Base-by-base conservation (phyloP, 1,140 invertebrate genomes). In the Grapholita molesta region DNA sequence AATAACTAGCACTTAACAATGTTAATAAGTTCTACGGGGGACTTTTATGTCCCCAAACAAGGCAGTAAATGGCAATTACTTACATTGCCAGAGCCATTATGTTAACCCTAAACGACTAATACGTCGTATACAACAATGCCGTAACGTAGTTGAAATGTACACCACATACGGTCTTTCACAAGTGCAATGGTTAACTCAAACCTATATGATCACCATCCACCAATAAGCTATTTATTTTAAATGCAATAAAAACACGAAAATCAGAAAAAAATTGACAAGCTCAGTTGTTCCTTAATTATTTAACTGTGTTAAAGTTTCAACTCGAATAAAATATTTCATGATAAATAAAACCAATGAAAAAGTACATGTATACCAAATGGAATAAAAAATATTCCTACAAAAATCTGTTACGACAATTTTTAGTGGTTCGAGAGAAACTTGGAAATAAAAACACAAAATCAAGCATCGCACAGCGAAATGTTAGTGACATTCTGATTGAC, bases 41-140 rank as follows among this genome's bases (percentile, higher is more conserved):
- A 61, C 55, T 61, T 61, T 61, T 61, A 61, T 61, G 55, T 28
- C 25, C 55, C 55, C 55, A 61, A n/a, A 55, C 55, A 61, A 61
- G 55, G 55, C 55, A 61, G 55, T 61, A 61, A 61, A 61, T 28
- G 55, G 55, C 25, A 61, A 61, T 61, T 61, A 61, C 55, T 61
- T 61, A 61, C 55, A 55, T 21, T 28, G 25, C 55, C 55, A 28
- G 18, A 18, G 55, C 55, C 55, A 61, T 61, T 61, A 61, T 15
- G n/a, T 25, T 28, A 18, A 61, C 23, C 24, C 25, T 61, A 30
- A 61, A 28, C 55, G 25, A 28, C 24, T 61, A 30, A 61, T 61
- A 61, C 42, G 18, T 15, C 18, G 55, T 61, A 32, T 25, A 61
- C 12, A 30, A 15, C 6, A 15, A 15, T 8, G n/a, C 9, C 25